phyloP scores from a whole-genome alignment of 2,113 vertebrate species.

The Lycaon pictus region DNA sequence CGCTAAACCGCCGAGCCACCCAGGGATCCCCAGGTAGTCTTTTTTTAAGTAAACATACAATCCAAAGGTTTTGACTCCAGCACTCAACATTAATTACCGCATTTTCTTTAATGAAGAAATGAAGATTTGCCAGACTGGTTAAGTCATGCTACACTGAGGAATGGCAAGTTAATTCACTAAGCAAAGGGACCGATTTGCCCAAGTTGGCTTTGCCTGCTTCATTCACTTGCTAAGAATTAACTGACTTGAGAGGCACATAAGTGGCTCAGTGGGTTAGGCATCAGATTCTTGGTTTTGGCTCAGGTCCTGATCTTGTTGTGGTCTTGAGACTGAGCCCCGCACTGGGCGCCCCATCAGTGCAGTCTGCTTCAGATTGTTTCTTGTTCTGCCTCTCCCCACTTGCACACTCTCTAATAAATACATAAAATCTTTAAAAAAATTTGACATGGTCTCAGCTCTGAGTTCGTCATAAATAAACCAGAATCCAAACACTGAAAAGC shows the following conservation, averaged over 20 bases:
- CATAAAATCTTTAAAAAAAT: too few species aligned
- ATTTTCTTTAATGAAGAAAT: constrained; percentile 38
- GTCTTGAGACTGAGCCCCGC: too few species aligned
- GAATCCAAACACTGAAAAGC: constrained; percentile 22
- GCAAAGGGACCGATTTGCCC: neutral
- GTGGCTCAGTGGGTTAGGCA: too few species aligned
- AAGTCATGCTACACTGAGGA: neutral
- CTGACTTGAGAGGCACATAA: too few species aligned
- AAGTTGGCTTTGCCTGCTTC: neutral
- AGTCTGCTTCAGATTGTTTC: too few species aligned
- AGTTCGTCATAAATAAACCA: neutral
- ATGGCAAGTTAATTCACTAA: neutral
- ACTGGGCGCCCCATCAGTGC: too few species aligned
- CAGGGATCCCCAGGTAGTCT: neutral
- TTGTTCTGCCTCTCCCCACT: too few species aligned
- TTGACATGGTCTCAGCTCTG: neutral
- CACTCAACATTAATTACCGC: neutral
- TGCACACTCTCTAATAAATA: too few species aligned
- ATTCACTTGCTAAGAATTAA: constrained; percentile 3
- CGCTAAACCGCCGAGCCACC: too few species aligned
- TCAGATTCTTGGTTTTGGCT: too few species aligned
- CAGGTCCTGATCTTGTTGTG: too few species aligned
- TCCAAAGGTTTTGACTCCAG: neutral
- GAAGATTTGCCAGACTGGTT: neutral
- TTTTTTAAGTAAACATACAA: constrained; percentile 24